Evolutionary conservation across 92 coral and sea anemone genomes (phyloP), one percentile per base, ranked within the genome.

Genomic region (Epizoanthus illoricatus): DNA sequence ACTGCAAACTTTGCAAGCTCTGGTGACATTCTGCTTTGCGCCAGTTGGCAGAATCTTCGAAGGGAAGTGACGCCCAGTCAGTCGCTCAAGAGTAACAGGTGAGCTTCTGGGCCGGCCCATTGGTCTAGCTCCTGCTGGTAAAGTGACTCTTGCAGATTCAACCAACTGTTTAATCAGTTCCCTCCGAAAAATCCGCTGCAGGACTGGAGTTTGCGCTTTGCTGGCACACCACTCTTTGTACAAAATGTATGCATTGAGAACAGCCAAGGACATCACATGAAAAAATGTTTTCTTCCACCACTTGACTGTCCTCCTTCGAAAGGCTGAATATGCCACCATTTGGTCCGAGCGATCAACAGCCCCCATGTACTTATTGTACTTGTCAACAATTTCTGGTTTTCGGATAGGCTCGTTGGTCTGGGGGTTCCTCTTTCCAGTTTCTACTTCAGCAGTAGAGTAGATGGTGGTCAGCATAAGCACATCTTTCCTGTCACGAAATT

Each of bases 291-390:
- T 80, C 67, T 80, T 65, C 74, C 74, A 64, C 63, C 65, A 80
- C 67, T 80, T 80, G 40, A 80, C 67, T 55, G 75, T 66, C 52
- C 59, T n/a, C 5, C 21, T 12, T 13, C 71, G 18, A 41, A 79
- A 62, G 66, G 68, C 49, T 41, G 74, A 80, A 47, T 80, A 80
- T 5, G 59, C 84, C 64, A 80, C 74, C 74, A 66, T 80, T 36
- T 80, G 84, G 59, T 80, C 84, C 64, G 73, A 42, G 21, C 18
- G 24, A 39, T 80, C 74, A 17, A 66, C 84, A 64, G 84, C 75
- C 61, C 84, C 84, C 75, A 80, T 80, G 54, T 65, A 47, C 61
- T 66, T 66, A 63, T 80, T 80, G 73, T 80, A 80, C 21, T 45
- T 41, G 65, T 66, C 24, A 11, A 80, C 84, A 42, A 41, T 52